These are phyloP conservation scores for Cyphotilapia sp. DNA, from an alignment of 2,113 vertebrate species.

Conservation along the genomic window DNA sequence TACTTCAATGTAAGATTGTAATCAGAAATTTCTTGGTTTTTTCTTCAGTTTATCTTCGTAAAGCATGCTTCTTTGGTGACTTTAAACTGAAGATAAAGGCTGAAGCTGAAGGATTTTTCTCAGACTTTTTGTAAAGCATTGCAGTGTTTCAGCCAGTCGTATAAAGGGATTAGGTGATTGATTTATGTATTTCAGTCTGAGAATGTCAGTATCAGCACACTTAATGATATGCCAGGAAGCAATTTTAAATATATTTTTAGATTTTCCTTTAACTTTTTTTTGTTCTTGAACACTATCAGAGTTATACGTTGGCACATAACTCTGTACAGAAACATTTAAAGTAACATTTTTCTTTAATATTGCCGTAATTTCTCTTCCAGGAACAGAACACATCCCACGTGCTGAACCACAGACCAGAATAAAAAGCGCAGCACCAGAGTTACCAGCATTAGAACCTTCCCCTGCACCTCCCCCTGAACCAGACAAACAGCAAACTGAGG, in stretches of 20 bases:
- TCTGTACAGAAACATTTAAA: background rate
- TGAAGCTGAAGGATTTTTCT: background rate
- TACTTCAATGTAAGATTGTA: background rate
- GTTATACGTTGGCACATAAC: background rate
- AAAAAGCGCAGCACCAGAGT: constrained; percentile 35
- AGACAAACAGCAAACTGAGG: constrained; percentile 40
- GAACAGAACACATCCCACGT: constrained; percentile 67
- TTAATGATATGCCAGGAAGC: background rate
- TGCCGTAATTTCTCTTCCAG: constrained; percentile 66
- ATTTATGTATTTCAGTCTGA: background rate
- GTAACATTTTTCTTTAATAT: background rate
- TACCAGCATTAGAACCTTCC: constrained; percentile 23
- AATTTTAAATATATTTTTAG: background rate
- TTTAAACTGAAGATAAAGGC: background rate
- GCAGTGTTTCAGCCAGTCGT: background rate
- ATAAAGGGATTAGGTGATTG: background rate
- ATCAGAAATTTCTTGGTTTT: background rate
- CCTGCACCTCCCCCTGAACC: constrained; percentile 12
- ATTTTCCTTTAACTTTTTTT: background rate
- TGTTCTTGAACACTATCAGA: background rate
- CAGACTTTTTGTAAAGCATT: background rate
- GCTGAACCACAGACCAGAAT: constrained; percentile 28
- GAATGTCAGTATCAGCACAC: background rate
- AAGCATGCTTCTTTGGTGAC: background rate
- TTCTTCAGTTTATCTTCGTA: background rate